These are phyloP conservation scores for Schizaphis graminum DNA, from an alignment of 2,888 invertebrate species.

Conservation along the genomic window DNA sequence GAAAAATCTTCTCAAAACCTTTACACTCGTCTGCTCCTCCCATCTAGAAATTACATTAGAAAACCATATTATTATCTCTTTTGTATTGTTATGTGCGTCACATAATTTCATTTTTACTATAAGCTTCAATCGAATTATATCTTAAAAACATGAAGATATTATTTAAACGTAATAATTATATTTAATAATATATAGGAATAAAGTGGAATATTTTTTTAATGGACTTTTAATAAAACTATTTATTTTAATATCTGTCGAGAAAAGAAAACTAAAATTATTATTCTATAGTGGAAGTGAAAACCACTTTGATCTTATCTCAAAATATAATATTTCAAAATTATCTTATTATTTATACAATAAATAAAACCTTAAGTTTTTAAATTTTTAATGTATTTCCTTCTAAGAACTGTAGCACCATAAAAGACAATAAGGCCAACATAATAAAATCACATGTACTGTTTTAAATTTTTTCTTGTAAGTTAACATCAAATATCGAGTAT, in stretches of 20 bases:
- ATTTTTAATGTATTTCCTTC: background rate
- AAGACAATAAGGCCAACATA: background rate
- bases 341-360: background rate
- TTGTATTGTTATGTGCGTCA: background rate
- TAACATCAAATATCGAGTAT: background rate
- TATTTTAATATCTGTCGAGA: background rate
- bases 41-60: background rate
- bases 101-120: background rate
- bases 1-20: background rate
- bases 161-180: background rate
- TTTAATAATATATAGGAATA: background rate
- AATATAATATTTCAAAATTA: background rate
- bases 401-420: background rate
- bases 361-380: background rate
- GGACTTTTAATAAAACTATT: background rate
- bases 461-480: background rate
- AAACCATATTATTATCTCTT: background rate
- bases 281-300: background rate
- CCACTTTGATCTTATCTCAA: background rate
- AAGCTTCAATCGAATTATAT: background rate
- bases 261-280: background rate
- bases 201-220: background rate
- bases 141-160: background rate
- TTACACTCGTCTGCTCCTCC: background rate
- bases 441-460: background rate